Evolutionary conservation across 2,888 invertebrate genomes (phyloP).

Genomic region (Meganola albula): DNA sequence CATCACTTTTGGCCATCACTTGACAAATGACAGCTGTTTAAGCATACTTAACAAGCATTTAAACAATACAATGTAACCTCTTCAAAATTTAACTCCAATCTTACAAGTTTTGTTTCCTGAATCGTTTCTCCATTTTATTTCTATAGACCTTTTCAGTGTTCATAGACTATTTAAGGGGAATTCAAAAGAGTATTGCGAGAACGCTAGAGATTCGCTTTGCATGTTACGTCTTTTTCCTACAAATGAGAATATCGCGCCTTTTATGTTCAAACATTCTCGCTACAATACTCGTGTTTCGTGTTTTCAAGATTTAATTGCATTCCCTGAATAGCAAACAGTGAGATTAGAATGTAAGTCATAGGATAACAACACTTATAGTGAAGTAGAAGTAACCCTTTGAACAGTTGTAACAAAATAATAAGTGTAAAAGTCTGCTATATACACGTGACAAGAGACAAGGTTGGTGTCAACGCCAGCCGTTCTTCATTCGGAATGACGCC

Average conservation of each 20-base stretch:
- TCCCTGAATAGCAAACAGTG: slow-evolving; percentile 8
- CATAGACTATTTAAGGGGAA: too few relatives aligned
- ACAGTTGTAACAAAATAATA: slow-evolving; percentile 18
- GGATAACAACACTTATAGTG: neutral
- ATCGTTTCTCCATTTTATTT: slow-evolving; percentile 9
- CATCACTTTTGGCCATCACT: slow-evolving; percentile 58
- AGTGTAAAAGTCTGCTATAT: slow-evolving; percentile 9
- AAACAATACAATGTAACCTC: slow-evolving; percentile 37
- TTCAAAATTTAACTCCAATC: slow-evolving; percentile 31
- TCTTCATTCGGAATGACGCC: slow-evolving; percentile 33
- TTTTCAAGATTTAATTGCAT: neutral
- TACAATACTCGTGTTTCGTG: slow-evolving; percentile 2
- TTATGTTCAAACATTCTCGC: slow-evolving; percentile 11
- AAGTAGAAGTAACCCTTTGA: too few relatives aligned
- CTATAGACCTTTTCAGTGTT: slow-evolving; percentile 15
- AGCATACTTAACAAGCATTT: slow-evolving; percentile 31
- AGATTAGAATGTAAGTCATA: neutral
- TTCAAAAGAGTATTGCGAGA: slow-evolving; percentile 6
- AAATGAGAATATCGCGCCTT: slow-evolving; percentile 16
- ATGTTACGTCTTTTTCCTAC: slow-evolving; percentile 14
- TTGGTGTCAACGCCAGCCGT: slow-evolving; percentile 30
- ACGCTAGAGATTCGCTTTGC: slow-evolving; percentile 17
- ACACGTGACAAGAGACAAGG: slow-evolving; percentile 24
- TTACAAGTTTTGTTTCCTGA: slow-evolving; percentile 24
- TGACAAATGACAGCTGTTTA: slow-evolving; percentile 49